Base-by-base conservation (phyloP, 2,113 vertebrate genomes). In the Mohoua ochrocephala region DNA sequence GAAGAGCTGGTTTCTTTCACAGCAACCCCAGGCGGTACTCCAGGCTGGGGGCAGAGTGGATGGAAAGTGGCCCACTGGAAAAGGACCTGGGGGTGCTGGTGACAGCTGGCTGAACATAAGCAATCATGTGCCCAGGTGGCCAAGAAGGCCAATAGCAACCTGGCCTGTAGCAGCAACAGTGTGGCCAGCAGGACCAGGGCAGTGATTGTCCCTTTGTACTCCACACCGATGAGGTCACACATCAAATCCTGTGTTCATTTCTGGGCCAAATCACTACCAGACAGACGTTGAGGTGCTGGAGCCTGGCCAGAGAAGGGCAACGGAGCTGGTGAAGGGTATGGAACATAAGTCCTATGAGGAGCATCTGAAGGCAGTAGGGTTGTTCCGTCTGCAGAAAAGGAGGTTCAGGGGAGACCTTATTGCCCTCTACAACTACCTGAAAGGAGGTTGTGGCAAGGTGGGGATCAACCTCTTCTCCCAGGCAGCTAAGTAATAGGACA, bases 211-310 rank as follows among this genome's bases (percentile, higher is more conserved):
- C 23, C 4, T 0, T 33, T 68, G 13, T 41, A 13, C 24, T 68
- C 0, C 0, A 24, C 21, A 27, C 11, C 54, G n/a, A 2, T 47
- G 39, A 35, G 21, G 24, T 0, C 39, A 41, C 53, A 30, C 33
- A 20, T 60, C 2, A 1, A 68, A 41, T 47, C 4, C 20, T 35
- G 1, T 41, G 30, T 53, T 8, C 9, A 31, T 1, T 23, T 73
- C 31, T 74, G 59, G 9, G 21, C 17, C 3, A 22, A 22, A 10
- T 45, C 28, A 22, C 24, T 15, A 0, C 30, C 35, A 10, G 14
- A 41, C 3, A 15, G 61, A 61, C n/a, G 1, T 7, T 69, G 70
- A 41, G 24, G 47, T 11, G 41, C 47, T 69, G 47, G 17, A 83
- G 21, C 3, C 0, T 10, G 20, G 60, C 69, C 41, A 61, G 70